Evolutionary conservation across 1,140 invertebrate species (phyloP).

Genomic region (Achatina immaculata): DNA sequence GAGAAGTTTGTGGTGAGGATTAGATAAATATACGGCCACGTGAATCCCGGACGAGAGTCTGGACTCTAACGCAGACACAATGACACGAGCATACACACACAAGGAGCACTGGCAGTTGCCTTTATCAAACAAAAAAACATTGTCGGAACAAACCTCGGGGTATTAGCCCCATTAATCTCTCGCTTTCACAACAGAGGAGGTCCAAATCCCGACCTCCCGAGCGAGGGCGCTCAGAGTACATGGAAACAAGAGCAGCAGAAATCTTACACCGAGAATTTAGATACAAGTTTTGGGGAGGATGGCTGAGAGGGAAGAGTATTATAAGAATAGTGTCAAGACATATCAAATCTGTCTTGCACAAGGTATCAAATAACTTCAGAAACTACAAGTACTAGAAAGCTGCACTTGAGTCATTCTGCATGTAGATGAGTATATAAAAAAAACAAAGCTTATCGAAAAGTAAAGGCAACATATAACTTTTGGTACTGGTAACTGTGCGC

Average conservation of each 20-base stretch:
- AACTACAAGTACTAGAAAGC: no score
- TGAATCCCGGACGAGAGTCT: neutral
- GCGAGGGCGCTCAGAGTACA: neutral
- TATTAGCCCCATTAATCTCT: slow-evolving; percentile 16
- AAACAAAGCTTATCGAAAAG: no score
- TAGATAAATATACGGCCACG: neutral
- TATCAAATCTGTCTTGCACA: no score
- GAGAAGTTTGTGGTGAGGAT: neutral
- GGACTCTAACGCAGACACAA: neutral
- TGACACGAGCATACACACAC: slow-evolving; percentile 14
- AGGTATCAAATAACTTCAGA: no score
- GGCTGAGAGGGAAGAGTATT: neutral
- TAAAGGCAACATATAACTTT: no score
- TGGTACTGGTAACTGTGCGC: no score
- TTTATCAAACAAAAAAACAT: neutral
- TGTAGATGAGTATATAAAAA: no score
- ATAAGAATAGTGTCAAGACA: no score
- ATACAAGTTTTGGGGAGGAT: neutral
- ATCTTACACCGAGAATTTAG: neutral
- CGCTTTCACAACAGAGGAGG: neutral
- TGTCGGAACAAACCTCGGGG: neutral
- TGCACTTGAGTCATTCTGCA: no score
- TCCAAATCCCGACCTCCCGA: neutral
- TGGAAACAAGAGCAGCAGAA: neutral
- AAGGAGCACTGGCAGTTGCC: neutral